Percentiles rank a stretch among this genome's conserved stretches.
These are phyloP conservation scores for Acinonyx jubatus DNA, from an alignment of 2,113 vertebrate species.

Conservation along the genomic window DNA sequence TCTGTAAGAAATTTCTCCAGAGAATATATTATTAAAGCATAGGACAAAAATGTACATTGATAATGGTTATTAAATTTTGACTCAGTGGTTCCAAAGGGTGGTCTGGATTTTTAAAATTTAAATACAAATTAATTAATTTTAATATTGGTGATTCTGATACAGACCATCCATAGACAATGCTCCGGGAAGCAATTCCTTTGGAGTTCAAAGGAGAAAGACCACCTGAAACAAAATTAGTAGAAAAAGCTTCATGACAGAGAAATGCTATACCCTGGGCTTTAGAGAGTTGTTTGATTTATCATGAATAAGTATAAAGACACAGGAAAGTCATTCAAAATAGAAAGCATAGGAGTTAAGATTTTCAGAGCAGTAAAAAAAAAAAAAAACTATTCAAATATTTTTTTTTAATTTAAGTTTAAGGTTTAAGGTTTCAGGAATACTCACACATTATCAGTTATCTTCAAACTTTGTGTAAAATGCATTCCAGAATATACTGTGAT, in stretches of 20 bases:
- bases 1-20: neutral
- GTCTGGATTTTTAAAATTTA: neutral
- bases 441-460: neutral
- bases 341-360: neutral
- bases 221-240: neutral
- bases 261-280: neutral
- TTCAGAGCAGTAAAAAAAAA: neutral
- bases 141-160: neutral
- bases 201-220: neutral
- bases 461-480: neutral
- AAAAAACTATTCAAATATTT: neutral
- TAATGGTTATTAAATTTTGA: neutral
- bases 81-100: neutral
- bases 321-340: neutral
- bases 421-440: neutral
- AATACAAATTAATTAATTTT: neutral
- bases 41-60: neutral
- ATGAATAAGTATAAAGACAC: neutral
- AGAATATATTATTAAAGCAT: neutral
- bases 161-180: neutral
- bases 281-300: neutral
- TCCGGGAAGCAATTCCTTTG: neutral
- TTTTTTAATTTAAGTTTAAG: neutral
- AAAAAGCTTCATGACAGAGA: neutral
- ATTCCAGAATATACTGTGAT: neutral